Conservation (phyloP, 2,113 vertebrate genomes). For the Puntigrus tetrazona region DNA sequence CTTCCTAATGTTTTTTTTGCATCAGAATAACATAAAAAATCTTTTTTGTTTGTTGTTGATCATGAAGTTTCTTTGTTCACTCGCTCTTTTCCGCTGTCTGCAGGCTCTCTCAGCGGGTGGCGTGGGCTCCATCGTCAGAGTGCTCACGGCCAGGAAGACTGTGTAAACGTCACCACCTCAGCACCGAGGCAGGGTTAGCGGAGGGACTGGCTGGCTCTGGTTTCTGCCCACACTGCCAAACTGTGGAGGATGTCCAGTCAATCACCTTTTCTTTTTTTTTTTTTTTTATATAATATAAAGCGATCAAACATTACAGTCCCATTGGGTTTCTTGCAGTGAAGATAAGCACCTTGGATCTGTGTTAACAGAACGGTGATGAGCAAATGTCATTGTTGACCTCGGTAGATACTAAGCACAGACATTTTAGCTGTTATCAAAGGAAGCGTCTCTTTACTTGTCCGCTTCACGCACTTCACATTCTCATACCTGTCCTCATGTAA, state of each 20-base stretch:
- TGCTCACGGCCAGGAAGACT: conserved; percentile 94
- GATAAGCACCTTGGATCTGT: conserved; percentile 36
- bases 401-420: conserved; percentile 24
- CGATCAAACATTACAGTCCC: conserved; percentile 28
- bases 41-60: no score
- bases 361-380: conserved; percentile 6
- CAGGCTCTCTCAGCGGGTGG: conserved; percentile 94
- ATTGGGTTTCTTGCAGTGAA: conserved; percentile 38
- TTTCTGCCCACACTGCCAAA: conserved; percentile 49
- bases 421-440: conserved; percentile 39
- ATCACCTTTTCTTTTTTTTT: neutral
- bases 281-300: neutral
- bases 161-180: conserved; percentile 72
- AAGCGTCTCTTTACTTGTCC: neutral
- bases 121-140: conserved; percentile 92
- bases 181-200: conserved; percentile 37
- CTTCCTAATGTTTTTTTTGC: no score
- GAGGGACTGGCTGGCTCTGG: conserved; percentile 52
- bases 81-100: no score
- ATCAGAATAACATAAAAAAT: no score
- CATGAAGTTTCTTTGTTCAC: no score
- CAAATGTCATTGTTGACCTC: conserved; percentile 22
- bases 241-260: conserved; percentile 47
- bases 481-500: conserved; percentile 1
- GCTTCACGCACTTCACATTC: neutral